Evolutionary conservation across 2,888 invertebrate genomes (phyloP).

Genomic region (Cheilosia impressa): DNA sequence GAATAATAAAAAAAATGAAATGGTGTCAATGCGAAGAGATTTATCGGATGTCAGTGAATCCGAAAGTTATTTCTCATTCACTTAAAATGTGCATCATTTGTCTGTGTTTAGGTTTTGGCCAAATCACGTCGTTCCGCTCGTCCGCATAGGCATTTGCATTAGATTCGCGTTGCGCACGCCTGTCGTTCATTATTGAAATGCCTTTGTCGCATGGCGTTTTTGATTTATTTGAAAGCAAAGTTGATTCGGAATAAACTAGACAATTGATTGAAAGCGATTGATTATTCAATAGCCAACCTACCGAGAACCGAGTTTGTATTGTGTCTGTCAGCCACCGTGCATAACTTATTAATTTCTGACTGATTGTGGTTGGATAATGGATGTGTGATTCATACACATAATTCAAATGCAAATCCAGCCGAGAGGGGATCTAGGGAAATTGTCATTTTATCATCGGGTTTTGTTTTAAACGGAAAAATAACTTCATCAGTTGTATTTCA

Average conservation of each 20-base stretch:
- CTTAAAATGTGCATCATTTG: neutral
- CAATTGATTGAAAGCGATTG: constrained; percentile 59
- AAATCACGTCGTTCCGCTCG: constrained; percentile 23
- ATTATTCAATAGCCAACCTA: constrained; percentile 40
- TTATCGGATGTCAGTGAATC: constrained; percentile 53
- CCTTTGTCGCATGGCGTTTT: constrained; percentile 44
- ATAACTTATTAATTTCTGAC: constrained; percentile 34
- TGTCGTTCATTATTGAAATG: constrained; percentile 35
- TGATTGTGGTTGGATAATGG: constrained; percentile 11
- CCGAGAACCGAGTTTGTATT: neutral
- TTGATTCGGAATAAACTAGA: constrained; percentile 31
- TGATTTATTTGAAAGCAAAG: constrained; percentile 54
- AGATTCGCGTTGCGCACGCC: constrained; percentile 5
- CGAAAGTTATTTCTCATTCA: constrained; percentile 16
- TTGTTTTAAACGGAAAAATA: constrained; percentile 2
- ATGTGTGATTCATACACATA: constrained; percentile 15
- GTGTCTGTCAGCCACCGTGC: constrained; percentile 16
- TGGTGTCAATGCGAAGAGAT: constrained; percentile 62
- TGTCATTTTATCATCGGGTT: neutral
- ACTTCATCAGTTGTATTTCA: constrained; percentile 17
- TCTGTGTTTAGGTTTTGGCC: constrained; percentile 2
- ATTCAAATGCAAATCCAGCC: neutral
- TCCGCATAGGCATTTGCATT: constrained; percentile 10
- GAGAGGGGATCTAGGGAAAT: constrained; percentile 2
- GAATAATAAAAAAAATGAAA: constrained; percentile 13